Percentiles rank a stretch among this genome's conserved stretches.
phyloP scores from a whole-genome alignment of 2,797 vertebrate species.

The Sebastes dallii region DNA sequence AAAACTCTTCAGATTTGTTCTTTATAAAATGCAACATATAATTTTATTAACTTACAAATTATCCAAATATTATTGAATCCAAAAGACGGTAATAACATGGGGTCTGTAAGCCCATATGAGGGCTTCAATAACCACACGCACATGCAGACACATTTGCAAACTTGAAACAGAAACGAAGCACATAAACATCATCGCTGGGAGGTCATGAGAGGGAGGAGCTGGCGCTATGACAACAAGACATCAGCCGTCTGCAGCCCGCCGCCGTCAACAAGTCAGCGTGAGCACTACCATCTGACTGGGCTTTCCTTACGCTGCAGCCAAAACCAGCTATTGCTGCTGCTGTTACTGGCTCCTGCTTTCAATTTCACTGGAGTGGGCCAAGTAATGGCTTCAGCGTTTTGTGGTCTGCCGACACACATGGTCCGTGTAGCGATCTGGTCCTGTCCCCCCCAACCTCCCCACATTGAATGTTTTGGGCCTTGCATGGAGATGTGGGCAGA shows the following conservation, averaged over 20 bases:
- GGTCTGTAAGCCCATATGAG: neutral
- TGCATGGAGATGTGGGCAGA: constrained; percentile 52
- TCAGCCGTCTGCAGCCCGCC: constrained; percentile 64
- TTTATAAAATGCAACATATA: neutral
- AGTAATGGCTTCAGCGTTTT: constrained; percentile 80
- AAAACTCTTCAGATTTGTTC: neutral
- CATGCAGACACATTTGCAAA: constrained; percentile 50
- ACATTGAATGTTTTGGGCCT: constrained; percentile 39
- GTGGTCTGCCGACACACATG: constrained; percentile 80
- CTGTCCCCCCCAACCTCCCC: neutral
- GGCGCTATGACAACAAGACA: constrained; percentile 68
- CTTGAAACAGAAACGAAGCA: constrained; percentile 50
- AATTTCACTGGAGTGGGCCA: constrained; percentile 75
- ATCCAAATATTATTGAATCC: neutral
- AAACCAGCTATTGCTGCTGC: constrained; percentile 71
- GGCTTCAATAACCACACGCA: constrained; percentile 28
- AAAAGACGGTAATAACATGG: neutral
- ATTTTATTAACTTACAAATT: neutral
- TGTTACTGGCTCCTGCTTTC: constrained; percentile 78
- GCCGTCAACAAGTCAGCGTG: constrained; percentile 74
- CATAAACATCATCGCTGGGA: constrained; percentile 50
- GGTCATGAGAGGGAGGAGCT: constrained; percentile 59
- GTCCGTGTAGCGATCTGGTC: constrained; percentile 67
- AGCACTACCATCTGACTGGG: constrained; percentile 75
- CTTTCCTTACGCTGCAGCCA: constrained; percentile 68